Evolutionary conservation across 2,888 invertebrate species (phyloP).

Genomic region (Meganola albula): DNA sequence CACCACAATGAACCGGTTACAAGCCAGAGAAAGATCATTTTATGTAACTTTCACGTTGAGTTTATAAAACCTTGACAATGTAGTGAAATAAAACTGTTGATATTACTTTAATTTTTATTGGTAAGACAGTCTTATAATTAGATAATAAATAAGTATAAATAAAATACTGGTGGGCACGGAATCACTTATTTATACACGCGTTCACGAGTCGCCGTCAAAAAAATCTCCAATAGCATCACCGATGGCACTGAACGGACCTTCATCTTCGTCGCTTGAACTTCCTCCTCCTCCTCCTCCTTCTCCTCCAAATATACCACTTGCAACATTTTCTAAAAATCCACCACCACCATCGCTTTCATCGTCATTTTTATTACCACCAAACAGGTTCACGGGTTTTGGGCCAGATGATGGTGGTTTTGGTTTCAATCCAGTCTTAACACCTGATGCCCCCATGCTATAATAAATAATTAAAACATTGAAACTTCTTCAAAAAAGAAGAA

Average conservation of each 20-base stretch:
- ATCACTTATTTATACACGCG: constrained; percentile 19
- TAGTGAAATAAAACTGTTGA: constrained; percentile 5
- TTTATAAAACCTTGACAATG: constrained; percentile 2
- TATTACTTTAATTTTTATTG: constrained; percentile 9
- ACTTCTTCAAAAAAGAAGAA: background rate
- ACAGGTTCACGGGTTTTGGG: constrained; percentile 59
- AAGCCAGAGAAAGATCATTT: constrained; percentile 40
- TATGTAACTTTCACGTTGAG: constrained; percentile 55
- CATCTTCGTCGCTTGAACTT: constrained; percentile 29
- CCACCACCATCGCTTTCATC: constrained; percentile 45
- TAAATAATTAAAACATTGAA: background rate
- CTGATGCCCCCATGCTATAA: constrained; percentile 61
- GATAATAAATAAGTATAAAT: constrained; percentile 7
- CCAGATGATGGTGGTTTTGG: constrained; percentile 62
- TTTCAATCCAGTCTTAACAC: constrained; percentile 64
- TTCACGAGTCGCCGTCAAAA: constrained; percentile 40
- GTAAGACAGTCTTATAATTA: constrained; percentile 21
- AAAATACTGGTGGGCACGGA: constrained; percentile 16
- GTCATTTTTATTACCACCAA: constrained; percentile 50
- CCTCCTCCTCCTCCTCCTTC: constrained; percentile 33
- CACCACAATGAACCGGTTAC: constrained; percentile 59
- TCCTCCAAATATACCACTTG: constrained; percentile 37
- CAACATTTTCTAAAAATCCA: constrained; percentile 46
- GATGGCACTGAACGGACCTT: constrained; percentile 55
- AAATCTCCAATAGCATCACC: constrained; percentile 64